Conservation (phyloP, 2,797 vertebrate genomes). For the Darevskia nairensis region DNA sequence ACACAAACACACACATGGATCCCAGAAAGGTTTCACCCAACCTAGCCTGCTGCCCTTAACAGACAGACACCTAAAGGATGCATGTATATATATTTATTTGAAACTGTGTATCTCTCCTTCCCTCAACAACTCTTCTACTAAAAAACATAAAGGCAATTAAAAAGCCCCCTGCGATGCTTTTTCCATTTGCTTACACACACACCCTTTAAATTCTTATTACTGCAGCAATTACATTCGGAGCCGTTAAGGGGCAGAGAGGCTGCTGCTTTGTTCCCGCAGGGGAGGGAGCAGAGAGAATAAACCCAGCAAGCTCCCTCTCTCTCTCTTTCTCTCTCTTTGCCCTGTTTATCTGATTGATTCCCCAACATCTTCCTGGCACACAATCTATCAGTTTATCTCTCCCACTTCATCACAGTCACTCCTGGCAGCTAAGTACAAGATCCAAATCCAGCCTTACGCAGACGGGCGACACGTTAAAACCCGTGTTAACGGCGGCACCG, state of each 20-base stretch:
- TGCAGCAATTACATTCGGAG: conserved; percentile 73
- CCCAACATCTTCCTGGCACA: conserved; percentile 85
- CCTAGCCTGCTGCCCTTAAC: no score
- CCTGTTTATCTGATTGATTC: conserved; percentile 87
- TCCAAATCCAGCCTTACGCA: conserved; percentile 85
- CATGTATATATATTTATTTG: no score
- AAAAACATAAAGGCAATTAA: conserved; percentile 64
- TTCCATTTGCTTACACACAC: conserved; percentile 62
- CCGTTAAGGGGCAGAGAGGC: conserved; percentile 72
- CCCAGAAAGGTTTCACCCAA: no score
- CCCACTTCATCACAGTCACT: conserved; percentile 89
- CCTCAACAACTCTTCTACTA: neutral
- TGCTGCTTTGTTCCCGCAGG: conserved; percentile 84
- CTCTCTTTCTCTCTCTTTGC: conserved; percentile 66
- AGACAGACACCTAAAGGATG: no score
- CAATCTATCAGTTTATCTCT: conserved; percentile 89
- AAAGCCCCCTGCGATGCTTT: conserved; percentile 53
- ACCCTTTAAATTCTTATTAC: conserved; percentile 64
- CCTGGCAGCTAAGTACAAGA: conserved; percentile 88
- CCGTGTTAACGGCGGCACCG: conserved; percentile 69
- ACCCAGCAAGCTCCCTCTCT: conserved; percentile 73
- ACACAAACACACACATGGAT: no score
- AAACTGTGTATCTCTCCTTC: no score
- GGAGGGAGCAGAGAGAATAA: conserved; percentile 49
- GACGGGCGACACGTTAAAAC: conserved; percentile 82